phyloP scores from a whole-genome alignment of 1,140 invertebrate genomes.

The Hylyphantes graminicola region DNA sequence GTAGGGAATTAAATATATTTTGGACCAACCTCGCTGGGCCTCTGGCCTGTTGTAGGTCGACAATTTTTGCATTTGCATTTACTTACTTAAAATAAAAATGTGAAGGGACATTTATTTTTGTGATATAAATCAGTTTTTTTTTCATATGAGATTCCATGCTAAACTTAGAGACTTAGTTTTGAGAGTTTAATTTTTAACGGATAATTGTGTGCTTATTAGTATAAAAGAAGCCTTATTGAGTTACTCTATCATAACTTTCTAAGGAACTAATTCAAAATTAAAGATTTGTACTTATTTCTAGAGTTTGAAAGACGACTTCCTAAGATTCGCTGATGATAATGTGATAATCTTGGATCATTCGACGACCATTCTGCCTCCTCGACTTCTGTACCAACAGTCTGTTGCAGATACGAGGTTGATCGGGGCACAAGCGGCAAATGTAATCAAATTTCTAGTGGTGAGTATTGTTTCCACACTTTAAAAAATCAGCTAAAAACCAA shows the following conservation, averaged over 20 bases:
- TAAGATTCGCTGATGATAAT: background rate
- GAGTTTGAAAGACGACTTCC: background rate
- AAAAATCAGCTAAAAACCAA: too few species aligned
- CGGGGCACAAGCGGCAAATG: conserved; percentile 7
- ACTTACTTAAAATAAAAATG: too few species aligned
- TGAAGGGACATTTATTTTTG: too few species aligned
- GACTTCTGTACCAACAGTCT: conserved; percentile 12
- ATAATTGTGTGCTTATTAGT: background rate
- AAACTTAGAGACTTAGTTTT: too few species aligned
- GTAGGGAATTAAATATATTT: too few species aligned
- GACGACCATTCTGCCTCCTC: background rate
- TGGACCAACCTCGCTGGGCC: too few species aligned
- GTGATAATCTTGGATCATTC: conserved; percentile 11
- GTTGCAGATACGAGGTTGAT: conserved; percentile 21
- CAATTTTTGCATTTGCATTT: too few species aligned
- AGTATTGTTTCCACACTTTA: too few species aligned
- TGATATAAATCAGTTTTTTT: too few species aligned
- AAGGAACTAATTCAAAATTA: background rate
- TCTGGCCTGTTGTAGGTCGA: too few species aligned
- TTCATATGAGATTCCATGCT: too few species aligned
- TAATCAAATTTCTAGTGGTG: conserved; percentile 5
- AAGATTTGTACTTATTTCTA: background rate
- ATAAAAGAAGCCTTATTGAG: background rate
- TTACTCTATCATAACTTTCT: background rate
- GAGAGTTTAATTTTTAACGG: too few species aligned